Evolutionary conservation across 1,140 invertebrate genomes (phyloP), one percentile per base, ranked within the genome.

Genomic region (Caenorhabditis inopinata): DNA sequence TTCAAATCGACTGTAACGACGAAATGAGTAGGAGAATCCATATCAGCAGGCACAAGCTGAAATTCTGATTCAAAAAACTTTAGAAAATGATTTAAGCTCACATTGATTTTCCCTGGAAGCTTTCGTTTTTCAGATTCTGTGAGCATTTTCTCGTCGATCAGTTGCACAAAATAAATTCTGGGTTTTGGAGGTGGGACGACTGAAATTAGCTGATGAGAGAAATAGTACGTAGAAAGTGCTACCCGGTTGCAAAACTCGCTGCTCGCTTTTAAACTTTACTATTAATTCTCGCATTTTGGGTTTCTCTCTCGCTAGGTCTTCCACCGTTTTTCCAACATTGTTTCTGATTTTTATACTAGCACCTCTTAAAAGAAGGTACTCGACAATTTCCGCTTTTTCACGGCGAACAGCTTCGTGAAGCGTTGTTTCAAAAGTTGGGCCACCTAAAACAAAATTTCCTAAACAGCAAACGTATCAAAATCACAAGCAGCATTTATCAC

Each of bases 361-460:
- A 11, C 58, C 58, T 42, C 38, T 68, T 21, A n/a, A 38, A 21
- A 68, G n/a, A 68, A 68, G 58, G 21, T 68, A 68, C n/a, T 68
- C 58, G 12, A 38, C 32, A 23, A 68, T 68, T 0, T 18, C 32
- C 3, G n/a, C n/a, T 38, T 68, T 68, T 2, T 16, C 6, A 9
- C 32, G 29, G 11, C 58, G 77, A 25, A 79, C 53, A 68, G 47
- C 35, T 23, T 49, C 68, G 14, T 68, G 77, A 4, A 68, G 32
- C 6, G 53, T 79, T 29, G 53, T 79, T 35, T 68, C 77, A 14
- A 79, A 58, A 68, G 47, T 68, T 35, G 77, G 27, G 21, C 53
- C 76, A 12, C 76, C 76, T 38, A 29, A 32, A 51, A 51, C 21
- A 11, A 9, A 25, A 23, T 51, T 51, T 32, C 6, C 32, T 32